Evolutionary conservation across 2,888 invertebrate species (phyloP).

Genomic region (Yponomeuta malinellus): DNA sequence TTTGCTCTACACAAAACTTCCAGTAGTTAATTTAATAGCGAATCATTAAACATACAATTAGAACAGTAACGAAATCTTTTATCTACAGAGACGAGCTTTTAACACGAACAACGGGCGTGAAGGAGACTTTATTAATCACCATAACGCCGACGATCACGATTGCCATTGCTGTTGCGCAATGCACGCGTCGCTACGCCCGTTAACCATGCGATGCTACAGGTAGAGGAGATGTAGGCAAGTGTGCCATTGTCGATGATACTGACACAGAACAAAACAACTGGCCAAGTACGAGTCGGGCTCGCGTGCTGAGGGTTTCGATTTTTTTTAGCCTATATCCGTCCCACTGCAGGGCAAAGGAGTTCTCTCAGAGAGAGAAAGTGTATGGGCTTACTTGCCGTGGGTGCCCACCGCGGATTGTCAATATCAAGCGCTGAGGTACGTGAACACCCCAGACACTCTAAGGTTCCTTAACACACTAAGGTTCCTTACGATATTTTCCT

Average conservation of each 20-base stretch:
- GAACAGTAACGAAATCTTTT: background rate
- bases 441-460: too few relatives aligned
- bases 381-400: too few relatives aligned
- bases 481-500: too few relatives aligned
- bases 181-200: background rate
- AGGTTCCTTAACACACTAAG: too few relatives aligned
- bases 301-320: too few relatives aligned
- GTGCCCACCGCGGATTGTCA: too few relatives aligned
- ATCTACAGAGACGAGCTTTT: background rate
- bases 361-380: too few relatives aligned
- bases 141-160: background rate
- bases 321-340: too few relatives aligned
- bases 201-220: background rate
- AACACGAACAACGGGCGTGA: background rate
- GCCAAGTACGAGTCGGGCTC: too few relatives aligned
- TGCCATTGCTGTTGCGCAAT: background rate
- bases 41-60: background rate
- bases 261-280: background rate
- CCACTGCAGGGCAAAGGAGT: too few relatives aligned
- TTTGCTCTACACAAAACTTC: background rate
- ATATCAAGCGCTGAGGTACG: too few relatives aligned
- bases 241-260: background rate
- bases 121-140: background rate
- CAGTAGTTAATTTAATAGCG: background rate
- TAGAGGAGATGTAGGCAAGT: background rate